These are phyloP conservation scores for Gavialis gangeticus DNA, from an alignment of 2,113 vertebrate genomes.

Conservation along the genomic window DNA sequence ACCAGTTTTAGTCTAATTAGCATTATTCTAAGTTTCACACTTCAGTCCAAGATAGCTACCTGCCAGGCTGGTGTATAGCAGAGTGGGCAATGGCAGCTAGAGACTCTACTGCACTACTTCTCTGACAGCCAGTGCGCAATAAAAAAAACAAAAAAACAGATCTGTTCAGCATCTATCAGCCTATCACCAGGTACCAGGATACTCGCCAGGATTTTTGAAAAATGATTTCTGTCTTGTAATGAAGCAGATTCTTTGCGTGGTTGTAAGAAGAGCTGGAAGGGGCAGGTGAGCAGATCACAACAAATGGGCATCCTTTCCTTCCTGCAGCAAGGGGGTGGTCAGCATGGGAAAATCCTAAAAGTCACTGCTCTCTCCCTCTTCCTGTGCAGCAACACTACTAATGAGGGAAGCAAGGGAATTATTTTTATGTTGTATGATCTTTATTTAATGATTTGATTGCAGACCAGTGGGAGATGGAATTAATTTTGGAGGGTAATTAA, in stretches of 20 bases:
- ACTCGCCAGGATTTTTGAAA: fast-evolving
- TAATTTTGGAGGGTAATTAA: not conserved
- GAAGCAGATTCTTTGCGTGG: fast-evolving
- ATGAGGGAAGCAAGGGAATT: constrained; percentile 6
- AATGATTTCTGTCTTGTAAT: fast-evolving
- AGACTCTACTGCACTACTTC: not conserved
- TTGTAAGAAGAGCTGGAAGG: not conserved
- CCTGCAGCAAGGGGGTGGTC: not conserved
- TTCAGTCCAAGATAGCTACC: not conserved
- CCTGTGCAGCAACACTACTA: not conserved
- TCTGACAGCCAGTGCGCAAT: fast-evolving
- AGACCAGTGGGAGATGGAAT: not conserved
- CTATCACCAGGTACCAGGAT: too few relatives aligned
- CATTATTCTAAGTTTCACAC: not conserved
- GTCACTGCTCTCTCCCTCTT: fast-evolving
- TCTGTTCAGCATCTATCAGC: not conserved
- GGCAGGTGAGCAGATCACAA: not conserved
- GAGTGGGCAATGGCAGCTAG: not conserved
- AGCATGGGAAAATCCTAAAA: not conserved
- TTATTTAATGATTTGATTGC: constrained; percentile 40
- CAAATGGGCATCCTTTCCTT: not conserved
- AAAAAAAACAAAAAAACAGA: fast-evolving
- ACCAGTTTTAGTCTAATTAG: not conserved
- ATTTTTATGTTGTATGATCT: constrained; percentile 22
- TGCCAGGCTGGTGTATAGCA: not conserved